These are phyloP conservation scores for Pseudomugil tenellus DNA, from an alignment of 2,797 vertebrate genomes.

Conservation along the genomic window DNA sequence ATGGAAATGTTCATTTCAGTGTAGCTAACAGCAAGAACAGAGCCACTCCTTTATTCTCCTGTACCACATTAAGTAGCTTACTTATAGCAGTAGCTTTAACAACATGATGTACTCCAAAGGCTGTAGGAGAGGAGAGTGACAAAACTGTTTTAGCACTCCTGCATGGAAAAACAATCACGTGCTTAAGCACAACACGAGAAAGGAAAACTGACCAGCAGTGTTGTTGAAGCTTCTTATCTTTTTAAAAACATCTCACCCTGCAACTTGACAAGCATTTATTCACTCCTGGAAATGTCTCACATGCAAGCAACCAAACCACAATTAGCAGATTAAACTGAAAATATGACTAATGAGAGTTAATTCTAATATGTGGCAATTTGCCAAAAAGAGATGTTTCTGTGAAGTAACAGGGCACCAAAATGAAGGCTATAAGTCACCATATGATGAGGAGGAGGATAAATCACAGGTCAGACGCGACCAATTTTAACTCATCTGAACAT, in stretches of 20 bases:
- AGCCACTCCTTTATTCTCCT: conserved; percentile 32
- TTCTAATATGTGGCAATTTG: not conserved
- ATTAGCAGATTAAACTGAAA: not conserved
- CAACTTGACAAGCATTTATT: not conserved
- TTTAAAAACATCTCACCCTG: conserved; percentile 9
- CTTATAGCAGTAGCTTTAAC: not conserved
- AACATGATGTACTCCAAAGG: conserved; percentile 13
- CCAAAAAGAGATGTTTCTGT: not conserved
- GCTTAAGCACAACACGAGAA: conserved; percentile 24
- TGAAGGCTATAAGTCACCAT: conserved; percentile 10
- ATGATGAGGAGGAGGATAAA: not conserved
- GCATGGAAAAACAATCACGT: conserved; percentile 30
- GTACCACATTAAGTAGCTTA: not conserved
- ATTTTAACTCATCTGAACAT: not conserved
- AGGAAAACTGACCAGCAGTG: conserved; percentile 10
- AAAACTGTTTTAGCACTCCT: conserved; percentile 25
- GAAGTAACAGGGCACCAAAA: not conserved
- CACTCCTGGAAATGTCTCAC: not conserved
- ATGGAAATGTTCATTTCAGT: conserved; percentile 3
- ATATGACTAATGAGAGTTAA: not conserved
- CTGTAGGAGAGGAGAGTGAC: not conserved
- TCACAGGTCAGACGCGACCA: not conserved
- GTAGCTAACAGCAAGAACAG: not conserved
- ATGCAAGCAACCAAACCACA: not conserved
- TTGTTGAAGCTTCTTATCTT: conserved; percentile 6